phyloP scores from a whole-genome alignment of 2,113 vertebrate species.

The Aramus guarauna region DNA sequence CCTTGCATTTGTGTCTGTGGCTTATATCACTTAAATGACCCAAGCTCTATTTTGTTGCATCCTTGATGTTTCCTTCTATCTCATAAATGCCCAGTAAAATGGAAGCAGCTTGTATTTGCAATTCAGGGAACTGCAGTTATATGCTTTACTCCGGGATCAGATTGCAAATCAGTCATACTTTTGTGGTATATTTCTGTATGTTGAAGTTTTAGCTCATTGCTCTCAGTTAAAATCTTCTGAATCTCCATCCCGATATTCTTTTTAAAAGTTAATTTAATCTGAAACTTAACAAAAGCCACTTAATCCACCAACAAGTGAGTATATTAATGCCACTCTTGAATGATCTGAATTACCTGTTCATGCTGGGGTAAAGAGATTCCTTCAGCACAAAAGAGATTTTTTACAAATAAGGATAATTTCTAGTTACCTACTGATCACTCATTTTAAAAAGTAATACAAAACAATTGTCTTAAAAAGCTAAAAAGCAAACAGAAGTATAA shows the following conservation, averaged over 20 bases:
- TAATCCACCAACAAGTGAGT: neutral
- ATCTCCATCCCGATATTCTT: neutral
- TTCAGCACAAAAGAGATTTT: neutral
- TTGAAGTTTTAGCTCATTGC: neutral
- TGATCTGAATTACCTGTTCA: neutral
- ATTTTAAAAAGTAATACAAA: neutral
- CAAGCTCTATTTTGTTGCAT: constrained; percentile 4
- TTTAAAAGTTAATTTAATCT: neutral
- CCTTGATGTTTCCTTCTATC: constrained; percentile 29
- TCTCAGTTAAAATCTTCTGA: neutral
- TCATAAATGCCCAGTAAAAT: constrained; percentile 40
- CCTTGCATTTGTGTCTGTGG: constrained; percentile 1
- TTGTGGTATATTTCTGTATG: constrained; percentile 12
- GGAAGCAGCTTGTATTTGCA: constrained; percentile 57
- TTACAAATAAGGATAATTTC: neutral
- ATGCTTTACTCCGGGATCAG: constrained; percentile 24
- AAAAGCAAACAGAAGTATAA: neutral
- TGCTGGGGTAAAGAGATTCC: neutral
- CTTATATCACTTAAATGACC: neutral
- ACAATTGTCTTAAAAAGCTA: neutral
- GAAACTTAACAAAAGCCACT: neutral
- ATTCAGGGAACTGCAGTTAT: constrained; percentile 21
- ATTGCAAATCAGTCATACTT: constrained; percentile 48
- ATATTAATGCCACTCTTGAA: neutral
- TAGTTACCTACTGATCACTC: neutral